A percentile compares a stretch with the other conserved stretches of the same genome.
Conservation (phyloP, 1,140 invertebrate species). For the Cyclina sinensis region DNA sequence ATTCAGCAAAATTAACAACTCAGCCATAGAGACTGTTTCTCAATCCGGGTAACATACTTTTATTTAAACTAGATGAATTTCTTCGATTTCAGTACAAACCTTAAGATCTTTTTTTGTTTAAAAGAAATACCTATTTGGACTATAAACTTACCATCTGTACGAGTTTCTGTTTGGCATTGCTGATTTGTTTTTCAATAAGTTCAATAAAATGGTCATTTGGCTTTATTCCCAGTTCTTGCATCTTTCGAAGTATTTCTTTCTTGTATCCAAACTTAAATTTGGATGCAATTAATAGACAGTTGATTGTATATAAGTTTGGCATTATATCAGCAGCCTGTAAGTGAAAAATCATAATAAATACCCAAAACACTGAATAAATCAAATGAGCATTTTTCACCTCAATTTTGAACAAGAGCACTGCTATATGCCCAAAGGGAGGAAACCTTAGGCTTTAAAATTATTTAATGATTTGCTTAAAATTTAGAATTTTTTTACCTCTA, state of each 20-base stretch:
- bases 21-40: no score
- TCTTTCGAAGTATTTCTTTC: constrained; percentile 90
- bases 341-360: no score
- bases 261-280: constrained; percentile 90
- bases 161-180: constrained; percentile 59
- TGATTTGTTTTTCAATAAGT: constrained; percentile 68
- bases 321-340: constrained; percentile 83
- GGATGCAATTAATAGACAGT: constrained; percentile 89
- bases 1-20: neutral
- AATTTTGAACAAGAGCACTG: no score
- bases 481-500: no score
- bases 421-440: no score
- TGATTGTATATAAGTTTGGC: constrained; percentile 91
- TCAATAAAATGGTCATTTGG: constrained; percentile 86
- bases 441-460: no score
- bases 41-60: no score
- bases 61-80: neutral
- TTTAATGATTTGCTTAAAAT: no score
- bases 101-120: no score
- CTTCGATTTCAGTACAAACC: neutral
- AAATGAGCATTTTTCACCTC: no score
- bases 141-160: constrained; percentile 26
- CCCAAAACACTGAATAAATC: no score
- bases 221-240: constrained; percentile 88
- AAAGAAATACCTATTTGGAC: neutral